These are phyloP conservation scores for Tangachromis dhanisi DNA, from an alignment of 2,113 vertebrate species.

Conservation along the genomic window DNA sequence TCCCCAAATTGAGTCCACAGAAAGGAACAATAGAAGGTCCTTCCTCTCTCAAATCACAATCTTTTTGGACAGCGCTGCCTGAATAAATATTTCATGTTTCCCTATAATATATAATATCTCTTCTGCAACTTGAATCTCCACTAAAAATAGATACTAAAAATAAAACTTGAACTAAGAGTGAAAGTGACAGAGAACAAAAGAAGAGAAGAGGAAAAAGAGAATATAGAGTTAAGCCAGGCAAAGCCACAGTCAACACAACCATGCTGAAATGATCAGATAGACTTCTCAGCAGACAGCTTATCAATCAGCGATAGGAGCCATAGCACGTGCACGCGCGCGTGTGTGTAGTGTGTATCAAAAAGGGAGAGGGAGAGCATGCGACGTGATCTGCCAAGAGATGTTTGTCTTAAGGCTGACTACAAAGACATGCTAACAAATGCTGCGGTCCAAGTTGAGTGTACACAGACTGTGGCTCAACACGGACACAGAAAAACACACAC, in stretches of 20 bases:
- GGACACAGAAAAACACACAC: background rate
- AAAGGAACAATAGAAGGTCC: background rate
- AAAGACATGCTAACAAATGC: conserved; percentile 57
- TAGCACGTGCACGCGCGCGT: background rate
- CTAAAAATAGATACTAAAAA: background rate
- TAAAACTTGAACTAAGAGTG: background rate
- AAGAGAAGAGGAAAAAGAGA: background rate
- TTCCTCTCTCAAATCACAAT: background rate
- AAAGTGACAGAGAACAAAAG: background rate
- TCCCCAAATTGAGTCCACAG: background rate
- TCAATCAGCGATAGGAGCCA: conserved; percentile 42
- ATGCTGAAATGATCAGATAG: conserved; percentile 58
- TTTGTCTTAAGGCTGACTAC: conserved; percentile 56
- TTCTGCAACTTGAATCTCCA: background rate
- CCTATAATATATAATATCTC: background rate
- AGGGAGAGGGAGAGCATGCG: background rate
- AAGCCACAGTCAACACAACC: conserved; percentile 45
- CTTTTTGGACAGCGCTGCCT: background rate
- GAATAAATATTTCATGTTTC: background rate
- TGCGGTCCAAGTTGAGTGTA: conserved; percentile 24
- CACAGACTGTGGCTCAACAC: background rate
- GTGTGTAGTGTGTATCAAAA: background rate
- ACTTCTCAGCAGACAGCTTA: conserved; percentile 54
- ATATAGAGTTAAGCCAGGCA: background rate
- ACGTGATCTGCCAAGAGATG: conserved; percentile 46